Base-by-base conservation (phyloP, 2,113 vertebrate species). In the Deroptyus accipitrinus region DNA sequence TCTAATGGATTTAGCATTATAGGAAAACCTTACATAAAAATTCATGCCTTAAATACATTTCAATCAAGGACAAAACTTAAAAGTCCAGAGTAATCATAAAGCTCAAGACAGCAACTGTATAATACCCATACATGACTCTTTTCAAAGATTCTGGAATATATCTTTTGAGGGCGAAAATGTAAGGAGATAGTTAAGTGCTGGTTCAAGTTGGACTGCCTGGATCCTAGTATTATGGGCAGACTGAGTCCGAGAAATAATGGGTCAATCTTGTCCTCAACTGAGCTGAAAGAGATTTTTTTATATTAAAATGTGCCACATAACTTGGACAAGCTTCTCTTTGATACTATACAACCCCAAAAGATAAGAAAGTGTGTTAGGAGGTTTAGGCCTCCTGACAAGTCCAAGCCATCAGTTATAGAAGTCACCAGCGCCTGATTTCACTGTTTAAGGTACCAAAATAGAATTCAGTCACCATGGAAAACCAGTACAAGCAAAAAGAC, bases 111-210 rank as follows among this genome's bases (percentile, higher is more conserved):
- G 52, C 2, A 5, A 51, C 7, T 55, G 30, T 5, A 46, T 7
- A 16, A 33, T 68, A 72, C 4, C 6, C 19, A 42, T 14, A 24
- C 0, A 6, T 2, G 3, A 73, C 4, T 49, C 2, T 59, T 54
- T 51, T 39, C 24, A 62, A 90, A 72, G 35, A 11, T 84, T 74
- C 42, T 55, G 27, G 30, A 86, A 78, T 28, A 0, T 8, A 19
- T 37, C 48, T 85, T 80, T 39, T 42, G 12, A 63, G 22, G 14
- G 9, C 11, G 19, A 67, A 83, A 80, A 83, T 0, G 1, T 20
- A 75, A 4, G 35, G 10, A 51, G 24, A 31, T 1, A 46, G 20
- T 14, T 27, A 61, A 79, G 15, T 11, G 33, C 9, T 84, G 39
- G 33, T 16, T 82, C 28, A 72, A 39, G 10, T 13, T n/a, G 33